phyloP scores from a whole-genome alignment of 2,113 vertebrate species.

The Rana temporaria region DNA sequence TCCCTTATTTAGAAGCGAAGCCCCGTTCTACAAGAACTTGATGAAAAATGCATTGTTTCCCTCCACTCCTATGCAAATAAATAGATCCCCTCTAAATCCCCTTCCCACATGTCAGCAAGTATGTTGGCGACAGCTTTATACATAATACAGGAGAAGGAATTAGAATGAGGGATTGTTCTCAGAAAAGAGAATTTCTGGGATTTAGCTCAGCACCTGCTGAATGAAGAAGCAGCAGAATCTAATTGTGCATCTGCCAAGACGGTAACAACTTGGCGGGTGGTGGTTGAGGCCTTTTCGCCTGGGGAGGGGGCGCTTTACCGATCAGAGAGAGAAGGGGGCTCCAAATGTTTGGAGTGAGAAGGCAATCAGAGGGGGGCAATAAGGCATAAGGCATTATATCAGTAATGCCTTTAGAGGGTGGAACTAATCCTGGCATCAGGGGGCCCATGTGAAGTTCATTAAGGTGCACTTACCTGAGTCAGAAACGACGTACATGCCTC shows the following conservation, averaged over 20 bases:
- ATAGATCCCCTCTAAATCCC: conserved; percentile 25
- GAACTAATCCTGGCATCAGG: too few relatives aligned
- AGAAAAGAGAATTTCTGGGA: not conserved
- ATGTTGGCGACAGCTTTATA: conserved; percentile 29
- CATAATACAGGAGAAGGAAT: conserved; percentile 31
- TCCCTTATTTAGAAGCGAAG: conserved; percentile 2
- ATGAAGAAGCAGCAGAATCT: conserved; percentile 2
- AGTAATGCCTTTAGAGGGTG: too few relatives aligned
- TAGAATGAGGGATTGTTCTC: conserved; percentile 18
- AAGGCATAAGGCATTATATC: not conserved
- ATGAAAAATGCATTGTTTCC: conserved; percentile 21
- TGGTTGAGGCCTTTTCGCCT: too few relatives aligned
- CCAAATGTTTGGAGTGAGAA: too few relatives aligned
- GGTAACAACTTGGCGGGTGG: too few relatives aligned
- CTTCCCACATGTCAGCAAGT: conserved; percentile 19
- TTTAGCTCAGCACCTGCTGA: not conserved
- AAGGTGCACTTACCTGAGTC: too few relatives aligned
- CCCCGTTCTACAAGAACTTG: not conserved
- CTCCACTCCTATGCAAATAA: conserved; percentile 28
- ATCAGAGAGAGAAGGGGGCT: too few relatives aligned
- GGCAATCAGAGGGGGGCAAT: not conserved
- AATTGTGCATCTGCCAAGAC: not conserved
- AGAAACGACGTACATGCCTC: too few relatives aligned
- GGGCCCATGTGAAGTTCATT: too few relatives aligned
- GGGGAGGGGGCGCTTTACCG: too few relatives aligned